Conservation (phyloP, 2,888 invertebrate genomes). For the Notocelia uddmanniana region DNA sequence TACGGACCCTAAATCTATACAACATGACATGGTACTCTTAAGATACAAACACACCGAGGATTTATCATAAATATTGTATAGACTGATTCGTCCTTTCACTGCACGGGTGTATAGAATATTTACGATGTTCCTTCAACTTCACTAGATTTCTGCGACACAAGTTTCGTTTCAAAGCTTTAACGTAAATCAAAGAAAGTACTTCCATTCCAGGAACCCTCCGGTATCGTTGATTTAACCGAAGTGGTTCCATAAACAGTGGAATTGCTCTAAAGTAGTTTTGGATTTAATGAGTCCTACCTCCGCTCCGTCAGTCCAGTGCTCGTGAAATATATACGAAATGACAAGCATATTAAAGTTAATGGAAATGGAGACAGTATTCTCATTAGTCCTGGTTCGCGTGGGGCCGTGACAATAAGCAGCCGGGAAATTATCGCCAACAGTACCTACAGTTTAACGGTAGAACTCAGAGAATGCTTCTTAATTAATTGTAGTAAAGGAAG, state of each 20-base stretch:
- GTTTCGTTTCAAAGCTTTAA: constrained; percentile 7
- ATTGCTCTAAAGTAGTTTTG: not conserved
- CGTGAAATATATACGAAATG: constrained; percentile 53
- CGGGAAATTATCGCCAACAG: constrained; percentile 50
- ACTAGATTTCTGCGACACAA: constrained; percentile 21
- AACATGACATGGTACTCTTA: constrained; percentile 17
- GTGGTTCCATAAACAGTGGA: not conserved
- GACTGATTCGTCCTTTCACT: constrained; percentile 33
- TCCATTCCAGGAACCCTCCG: not conserved
- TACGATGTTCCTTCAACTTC: constrained; percentile 15
- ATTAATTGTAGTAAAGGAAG: constrained; percentile 28
- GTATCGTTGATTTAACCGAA: not conserved
- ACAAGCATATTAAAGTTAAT: constrained; percentile 59
- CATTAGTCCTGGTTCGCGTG: constrained; percentile 61
- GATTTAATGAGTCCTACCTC: not conserved
- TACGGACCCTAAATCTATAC: not conserved
- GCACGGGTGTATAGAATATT: constrained; percentile 17
- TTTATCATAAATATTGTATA: constrained; percentile 37
- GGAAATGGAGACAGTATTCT: constrained; percentile 57
- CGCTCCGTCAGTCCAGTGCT: not conserved
- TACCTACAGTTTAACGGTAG: constrained; percentile 43
- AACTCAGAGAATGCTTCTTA: constrained; percentile 15
- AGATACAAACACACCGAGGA: constrained; percentile 10
- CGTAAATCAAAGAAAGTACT: constrained; percentile 14
- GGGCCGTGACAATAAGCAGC: constrained; percentile 55